Evolutionary conservation across 1,140 invertebrate genomes (phyloP).

Genomic region (Sinella curviseta): DNA sequence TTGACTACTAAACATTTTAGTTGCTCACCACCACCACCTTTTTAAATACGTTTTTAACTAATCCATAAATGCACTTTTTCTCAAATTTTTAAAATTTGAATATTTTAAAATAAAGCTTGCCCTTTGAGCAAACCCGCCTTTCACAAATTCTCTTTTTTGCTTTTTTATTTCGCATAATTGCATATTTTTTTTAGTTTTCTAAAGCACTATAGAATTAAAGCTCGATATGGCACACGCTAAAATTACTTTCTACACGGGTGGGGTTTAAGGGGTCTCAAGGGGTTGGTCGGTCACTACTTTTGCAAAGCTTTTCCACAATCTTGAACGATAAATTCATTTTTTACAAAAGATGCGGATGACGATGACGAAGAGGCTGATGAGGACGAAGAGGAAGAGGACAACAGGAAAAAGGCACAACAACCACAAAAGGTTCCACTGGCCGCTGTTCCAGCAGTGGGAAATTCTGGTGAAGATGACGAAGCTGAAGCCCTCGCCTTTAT

Average conservation of each 20-base stretch:
- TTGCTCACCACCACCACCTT: neutral
- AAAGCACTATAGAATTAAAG: neutral
- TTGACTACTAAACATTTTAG: slow-evolving; percentile 15
- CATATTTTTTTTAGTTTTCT: neutral
- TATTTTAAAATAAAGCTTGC: neutral
- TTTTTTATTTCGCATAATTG: neutral
- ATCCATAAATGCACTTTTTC: neutral
- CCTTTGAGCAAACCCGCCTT: neutral
- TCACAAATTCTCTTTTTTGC: neutral
- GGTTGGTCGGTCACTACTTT: too few relatives aligned
- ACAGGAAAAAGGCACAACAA: neutral
- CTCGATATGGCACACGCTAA: neutral
- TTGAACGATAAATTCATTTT: neutral
- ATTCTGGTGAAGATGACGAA: slow-evolving; percentile 33
- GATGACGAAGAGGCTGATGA: slow-evolving; percentile 31
- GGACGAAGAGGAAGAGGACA: slow-evolving; percentile 33
- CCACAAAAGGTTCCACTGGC: slow-evolving; percentile 15
- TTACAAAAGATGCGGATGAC: neutral
- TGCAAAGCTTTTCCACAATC: slow-evolving; percentile 6
- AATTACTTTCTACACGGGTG: too few relatives aligned
- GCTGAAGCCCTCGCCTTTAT: neutral
- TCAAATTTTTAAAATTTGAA: neutral
- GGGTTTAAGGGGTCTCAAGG: too few relatives aligned
- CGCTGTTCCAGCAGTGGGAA: slow-evolving; percentile 20
- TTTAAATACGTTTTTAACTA: neutral